Percentiles rank a stretch among this genome's conserved stretches.
These are phyloP conservation scores for Dicaeum eximium DNA, from an alignment of 2,113 vertebrate species.

Conservation along the genomic window DNA sequence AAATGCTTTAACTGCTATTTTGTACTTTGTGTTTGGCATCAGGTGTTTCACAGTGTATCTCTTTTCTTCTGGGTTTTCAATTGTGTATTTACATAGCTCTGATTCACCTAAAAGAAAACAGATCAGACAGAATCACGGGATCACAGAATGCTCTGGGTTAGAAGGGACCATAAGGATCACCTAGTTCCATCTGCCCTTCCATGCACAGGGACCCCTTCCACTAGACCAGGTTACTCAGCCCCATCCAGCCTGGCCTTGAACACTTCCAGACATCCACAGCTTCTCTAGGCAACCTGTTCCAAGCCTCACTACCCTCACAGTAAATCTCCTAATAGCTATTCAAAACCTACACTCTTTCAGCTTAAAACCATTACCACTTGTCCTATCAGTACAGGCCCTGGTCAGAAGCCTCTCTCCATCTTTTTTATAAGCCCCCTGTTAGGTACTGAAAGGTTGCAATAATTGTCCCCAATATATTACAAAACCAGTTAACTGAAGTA, in stretches of 20 bases:
- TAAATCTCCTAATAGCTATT: neutral
- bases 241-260: neutral
- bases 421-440: neutral
- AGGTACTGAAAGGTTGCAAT: neutral
- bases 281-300: neutral
- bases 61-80: slow-evolving; percentile 64
- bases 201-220: neutral
- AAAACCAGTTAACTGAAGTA: neutral
- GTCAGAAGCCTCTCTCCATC: neutral
- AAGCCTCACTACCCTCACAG: neutral
- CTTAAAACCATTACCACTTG: neutral
- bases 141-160: neutral
- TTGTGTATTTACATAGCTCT: slow-evolving; percentile 55
- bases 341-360: neutral
- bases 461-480: neutral
- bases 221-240: neutral
- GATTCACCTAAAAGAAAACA: slow-evolving; percentile 43
- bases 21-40: slow-evolving; percentile 55
- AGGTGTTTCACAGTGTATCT: slow-evolving; percentile 46
- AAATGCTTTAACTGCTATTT: slow-evolving; percentile 47
- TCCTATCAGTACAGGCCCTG: neutral
- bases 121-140: neutral
- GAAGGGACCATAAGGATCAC: neutral
- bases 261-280: neutral
- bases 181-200: too few species aligned